These are phyloP conservation scores for Cyaniris semiargus DNA, from an alignment of 2,888 invertebrate genomes.

Conservation along the genomic window DNA sequence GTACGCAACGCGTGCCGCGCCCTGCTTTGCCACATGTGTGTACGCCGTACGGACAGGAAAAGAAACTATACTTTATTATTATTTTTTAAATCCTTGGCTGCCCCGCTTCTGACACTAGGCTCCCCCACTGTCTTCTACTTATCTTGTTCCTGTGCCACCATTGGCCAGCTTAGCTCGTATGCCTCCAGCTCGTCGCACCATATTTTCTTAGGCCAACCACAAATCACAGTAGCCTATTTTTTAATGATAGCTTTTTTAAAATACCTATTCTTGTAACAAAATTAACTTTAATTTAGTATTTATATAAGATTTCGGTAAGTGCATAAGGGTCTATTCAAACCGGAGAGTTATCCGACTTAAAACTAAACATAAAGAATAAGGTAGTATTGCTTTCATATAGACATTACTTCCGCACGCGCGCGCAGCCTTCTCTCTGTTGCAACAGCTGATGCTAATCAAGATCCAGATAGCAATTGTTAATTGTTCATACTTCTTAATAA, in stretches of 20 bases:
- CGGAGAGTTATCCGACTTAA: too few relatives aligned
- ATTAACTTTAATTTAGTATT: not conserved
- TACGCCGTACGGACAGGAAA: constrained; percentile 35
- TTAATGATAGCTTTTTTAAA: too few relatives aligned
- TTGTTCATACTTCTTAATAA: not conserved
- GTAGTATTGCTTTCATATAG: not conserved
- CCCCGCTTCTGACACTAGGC: too few relatives aligned
- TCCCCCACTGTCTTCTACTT: too few relatives aligned
- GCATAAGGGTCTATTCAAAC: too few relatives aligned
- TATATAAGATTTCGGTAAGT: too few relatives aligned
- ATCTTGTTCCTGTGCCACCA: too few relatives aligned
- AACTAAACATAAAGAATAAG: not conserved
- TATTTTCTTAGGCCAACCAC: too few relatives aligned
- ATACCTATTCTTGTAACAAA: too few relatives aligned
- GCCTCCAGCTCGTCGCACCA: too few relatives aligned
- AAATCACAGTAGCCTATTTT: too few relatives aligned
- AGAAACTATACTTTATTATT: not conserved
- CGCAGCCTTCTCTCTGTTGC: not conserved
- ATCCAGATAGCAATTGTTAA: not conserved
- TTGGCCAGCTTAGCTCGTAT: too few relatives aligned
- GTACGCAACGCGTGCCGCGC: constrained; percentile 56
- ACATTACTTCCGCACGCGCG: constrained; percentile 1
- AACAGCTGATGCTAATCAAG: not conserved
- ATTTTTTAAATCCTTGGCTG: not conserved
- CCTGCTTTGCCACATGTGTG: constrained; percentile 53